These are phyloP conservation scores for Pedicia rivosa DNA, from an alignment of 2,888 invertebrate genomes.

Conservation along the genomic window DNA sequence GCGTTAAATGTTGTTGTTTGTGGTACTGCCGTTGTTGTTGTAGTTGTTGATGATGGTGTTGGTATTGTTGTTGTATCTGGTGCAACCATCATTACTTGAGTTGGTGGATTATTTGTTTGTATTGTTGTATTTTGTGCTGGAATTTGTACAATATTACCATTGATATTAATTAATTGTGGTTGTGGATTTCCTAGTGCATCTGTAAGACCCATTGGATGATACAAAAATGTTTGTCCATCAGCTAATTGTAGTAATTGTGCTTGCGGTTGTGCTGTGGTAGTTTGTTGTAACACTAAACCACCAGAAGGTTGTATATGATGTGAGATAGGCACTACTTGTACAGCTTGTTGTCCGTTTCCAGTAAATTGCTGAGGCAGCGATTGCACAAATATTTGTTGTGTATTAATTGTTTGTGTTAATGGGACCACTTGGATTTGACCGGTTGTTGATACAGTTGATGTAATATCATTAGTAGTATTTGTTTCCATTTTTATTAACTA, in stretches of 20 bases:
- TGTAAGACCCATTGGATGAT: constrained; percentile 52
- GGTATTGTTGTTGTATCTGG: constrained; percentile 13
- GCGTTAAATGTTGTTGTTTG: constrained; percentile 1
- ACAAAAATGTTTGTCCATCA: constrained; percentile 83
- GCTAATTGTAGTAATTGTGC: constrained; percentile 79
- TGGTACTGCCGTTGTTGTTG: not conserved
- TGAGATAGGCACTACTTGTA: constrained; percentile 23
- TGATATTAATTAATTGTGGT: constrained; percentile 40
- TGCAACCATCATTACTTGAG: constrained; percentile 17
- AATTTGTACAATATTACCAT: constrained; percentile 30
- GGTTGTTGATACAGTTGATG: constrained; percentile 2
- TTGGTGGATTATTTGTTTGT: constrained; percentile 14
- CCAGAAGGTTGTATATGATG: constrained; percentile 10
- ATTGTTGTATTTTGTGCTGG: constrained; percentile 15
- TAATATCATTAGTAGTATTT: constrained; percentile 1
- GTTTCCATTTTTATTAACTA: constrained; percentile 6
- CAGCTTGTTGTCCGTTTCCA: constrained; percentile 7
- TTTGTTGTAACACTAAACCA: constrained; percentile 24
- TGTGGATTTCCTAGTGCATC: constrained; percentile 34
- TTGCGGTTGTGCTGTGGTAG: constrained; percentile 25
- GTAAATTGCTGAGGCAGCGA: constrained; percentile 17
- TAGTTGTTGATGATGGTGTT: constrained; percentile 11
- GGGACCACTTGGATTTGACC: constrained; percentile 13
- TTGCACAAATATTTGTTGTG: constrained; percentile 27
- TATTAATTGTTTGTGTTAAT: constrained; percentile 12